Conservation (phyloP, 1,140 invertebrate species). For the Araneus ventricosus region DNA sequence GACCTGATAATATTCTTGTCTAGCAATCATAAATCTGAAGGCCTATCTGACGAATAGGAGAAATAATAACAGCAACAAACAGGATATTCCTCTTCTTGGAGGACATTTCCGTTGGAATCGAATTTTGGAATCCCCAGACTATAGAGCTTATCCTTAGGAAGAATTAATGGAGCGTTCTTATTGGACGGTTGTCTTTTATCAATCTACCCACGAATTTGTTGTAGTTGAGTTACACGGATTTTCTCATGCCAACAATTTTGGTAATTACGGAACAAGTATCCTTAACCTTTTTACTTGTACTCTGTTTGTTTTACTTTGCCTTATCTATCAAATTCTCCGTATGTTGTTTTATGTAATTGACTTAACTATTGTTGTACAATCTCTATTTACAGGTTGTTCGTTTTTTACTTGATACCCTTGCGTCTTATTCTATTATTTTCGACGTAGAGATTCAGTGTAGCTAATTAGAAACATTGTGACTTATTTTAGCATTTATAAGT, state of each 20-base stretch:
- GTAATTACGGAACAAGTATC: conserved; percentile 26
- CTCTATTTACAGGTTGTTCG: background rate
- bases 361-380: background rate
- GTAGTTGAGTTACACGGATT: conserved; percentile 23
- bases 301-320: background rate
- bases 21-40: conserved; percentile 33
- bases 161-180: conserved; percentile 51
- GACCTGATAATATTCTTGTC: too few species aligned
- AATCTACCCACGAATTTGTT: conserved; percentile 2
- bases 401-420: background rate
- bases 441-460: too few species aligned
- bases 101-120: conserved; percentile 41
- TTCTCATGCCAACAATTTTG: background rate
- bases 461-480: too few species aligned
- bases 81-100: conserved; percentile 23
- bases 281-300: background rate
- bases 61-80: conserved; percentile 14
- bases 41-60: background rate
- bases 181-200: conserved; percentile 23
- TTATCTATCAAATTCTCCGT: background rate
- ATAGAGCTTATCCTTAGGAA: conserved; percentile 12
- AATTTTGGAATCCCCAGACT: conserved; percentile 32
- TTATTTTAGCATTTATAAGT: too few species aligned
- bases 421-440: too few species aligned
- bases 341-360: background rate